These are phyloP conservation scores for Linnaemya tessellans DNA, from an alignment of 2,888 invertebrate genomes.

Conservation along the genomic window DNA sequence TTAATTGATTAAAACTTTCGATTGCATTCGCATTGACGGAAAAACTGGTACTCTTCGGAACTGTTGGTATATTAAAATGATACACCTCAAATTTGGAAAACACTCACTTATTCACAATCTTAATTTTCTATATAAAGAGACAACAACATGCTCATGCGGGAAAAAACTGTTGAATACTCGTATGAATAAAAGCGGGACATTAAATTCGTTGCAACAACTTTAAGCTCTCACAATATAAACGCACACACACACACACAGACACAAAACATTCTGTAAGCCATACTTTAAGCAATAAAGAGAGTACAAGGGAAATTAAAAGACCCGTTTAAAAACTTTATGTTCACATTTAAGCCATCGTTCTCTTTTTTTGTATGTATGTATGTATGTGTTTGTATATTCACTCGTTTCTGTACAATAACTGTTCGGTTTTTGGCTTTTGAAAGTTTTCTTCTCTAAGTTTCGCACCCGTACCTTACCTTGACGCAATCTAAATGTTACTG, in stretches of 20 bases:
- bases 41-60: conserved; percentile 53
- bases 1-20: conserved; percentile 57
- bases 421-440: conserved; percentile 23
- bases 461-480: conserved; percentile 69
- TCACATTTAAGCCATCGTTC: conserved; percentile 48
- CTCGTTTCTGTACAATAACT: conserved; percentile 25
- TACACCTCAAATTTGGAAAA: conserved; percentile 57
- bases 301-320: conserved; percentile 22
- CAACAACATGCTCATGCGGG: background rate
- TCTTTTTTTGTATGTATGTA: conserved; percentile 3
- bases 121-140: conserved; percentile 36
- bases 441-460: conserved; percentile 1
- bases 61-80: conserved; percentile 16
- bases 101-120: conserved; percentile 54
- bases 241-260: conserved; percentile 13
- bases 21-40: conserved; percentile 47
- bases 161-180: conserved; percentile 63
- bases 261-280: conserved; percentile 46
- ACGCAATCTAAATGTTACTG: conserved; percentile 71
- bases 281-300: conserved; percentile 33
- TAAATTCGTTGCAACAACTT: conserved; percentile 43
- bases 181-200: conserved; percentile 52
- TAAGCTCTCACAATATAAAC: conserved; percentile 25
- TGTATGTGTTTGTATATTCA: conserved; percentile 25
- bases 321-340: conserved; percentile 20